Conservation (phyloP, 2,113 vertebrate genomes). For the Gobius niger region DNA sequence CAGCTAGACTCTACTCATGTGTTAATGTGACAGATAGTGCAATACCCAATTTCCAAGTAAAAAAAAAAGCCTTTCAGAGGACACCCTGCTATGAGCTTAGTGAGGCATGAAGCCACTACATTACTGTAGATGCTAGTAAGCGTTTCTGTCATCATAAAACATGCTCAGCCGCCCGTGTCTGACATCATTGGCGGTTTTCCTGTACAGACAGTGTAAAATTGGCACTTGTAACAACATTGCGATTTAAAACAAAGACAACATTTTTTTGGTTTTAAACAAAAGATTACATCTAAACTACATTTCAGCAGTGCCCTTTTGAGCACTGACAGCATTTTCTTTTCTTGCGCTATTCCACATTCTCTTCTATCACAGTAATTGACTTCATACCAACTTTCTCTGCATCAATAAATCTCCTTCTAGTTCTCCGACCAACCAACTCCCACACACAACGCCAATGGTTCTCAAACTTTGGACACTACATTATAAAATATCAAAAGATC, state of each 20-base stretch:
- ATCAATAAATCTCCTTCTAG: too few relatives aligned
- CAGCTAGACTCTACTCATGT: slow-evolving; percentile 5
- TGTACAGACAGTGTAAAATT: neutral
- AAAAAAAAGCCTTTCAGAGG: neutral
- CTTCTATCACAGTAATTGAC: too few relatives aligned
- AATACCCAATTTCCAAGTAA: slow-evolving; percentile 7
- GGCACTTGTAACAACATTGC: neutral
- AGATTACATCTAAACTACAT: too few relatives aligned
- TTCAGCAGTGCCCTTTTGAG: neutral
- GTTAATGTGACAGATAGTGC: slow-evolving; percentile 5
- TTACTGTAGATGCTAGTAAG: slow-evolving; percentile 2
- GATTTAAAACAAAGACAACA: neutral
- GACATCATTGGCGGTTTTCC: slow-evolving; percentile 8
- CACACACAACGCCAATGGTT: too few relatives aligned
- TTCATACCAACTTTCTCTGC: too few relatives aligned
- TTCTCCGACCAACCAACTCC: too few relatives aligned
- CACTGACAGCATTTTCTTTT: too few relatives aligned
- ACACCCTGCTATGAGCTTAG: slow-evolving; percentile 18
- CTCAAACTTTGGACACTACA: too few relatives aligned
- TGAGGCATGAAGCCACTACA: slow-evolving; percentile 18
- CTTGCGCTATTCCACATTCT: too few relatives aligned
- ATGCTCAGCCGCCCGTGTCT: slow-evolving; percentile 8
- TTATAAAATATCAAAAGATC: too few relatives aligned
- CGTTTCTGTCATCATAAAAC: slow-evolving; percentile 16
- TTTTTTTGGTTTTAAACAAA: neutral